Percentiles rank a stretch among this genome's conserved stretches.
phyloP scores from a whole-genome alignment of 2,888 invertebrate genomes.

The Himalopsyche japonica region DNA sequence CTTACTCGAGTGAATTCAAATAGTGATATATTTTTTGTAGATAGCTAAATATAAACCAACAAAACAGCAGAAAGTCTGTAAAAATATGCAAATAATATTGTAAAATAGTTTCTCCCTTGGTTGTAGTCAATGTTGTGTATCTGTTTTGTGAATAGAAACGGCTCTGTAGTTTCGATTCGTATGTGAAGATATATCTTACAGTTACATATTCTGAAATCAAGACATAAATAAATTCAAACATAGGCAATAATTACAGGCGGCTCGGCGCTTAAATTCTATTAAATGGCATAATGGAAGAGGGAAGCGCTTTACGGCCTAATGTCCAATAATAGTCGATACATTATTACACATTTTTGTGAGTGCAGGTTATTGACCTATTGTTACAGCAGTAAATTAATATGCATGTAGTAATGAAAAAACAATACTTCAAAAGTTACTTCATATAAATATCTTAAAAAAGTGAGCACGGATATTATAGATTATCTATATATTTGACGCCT shows the following conservation, averaged over 20 bases:
- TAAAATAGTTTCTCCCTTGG: no score
- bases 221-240: background rate
- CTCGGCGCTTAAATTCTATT: slow-evolving; percentile 11
- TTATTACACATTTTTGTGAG: background rate
- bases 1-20: no score
- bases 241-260: slow-evolving; percentile 9
- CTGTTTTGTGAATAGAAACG: background rate
- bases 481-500: no score
- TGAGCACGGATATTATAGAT: no score
- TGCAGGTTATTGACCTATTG: background rate
- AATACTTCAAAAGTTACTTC: no score
- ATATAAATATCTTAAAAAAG: no score
- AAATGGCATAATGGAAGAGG: slow-evolving; percentile 24
- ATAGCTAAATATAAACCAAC: no score
- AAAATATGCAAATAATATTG: no score
- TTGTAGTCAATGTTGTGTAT: no score
- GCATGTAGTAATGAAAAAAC: no score
- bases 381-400: background rate
- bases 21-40: no score
- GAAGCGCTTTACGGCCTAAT: slow-evolving; percentile 6
- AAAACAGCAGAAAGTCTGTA: no score
- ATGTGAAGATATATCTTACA: background rate
- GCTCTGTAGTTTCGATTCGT: background rate
- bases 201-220: background rate
- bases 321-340: background rate